Evolutionary conservation across 2,797 vertebrate genomes (phyloP).

Genomic region (Sebastes nivosus): DNA sequence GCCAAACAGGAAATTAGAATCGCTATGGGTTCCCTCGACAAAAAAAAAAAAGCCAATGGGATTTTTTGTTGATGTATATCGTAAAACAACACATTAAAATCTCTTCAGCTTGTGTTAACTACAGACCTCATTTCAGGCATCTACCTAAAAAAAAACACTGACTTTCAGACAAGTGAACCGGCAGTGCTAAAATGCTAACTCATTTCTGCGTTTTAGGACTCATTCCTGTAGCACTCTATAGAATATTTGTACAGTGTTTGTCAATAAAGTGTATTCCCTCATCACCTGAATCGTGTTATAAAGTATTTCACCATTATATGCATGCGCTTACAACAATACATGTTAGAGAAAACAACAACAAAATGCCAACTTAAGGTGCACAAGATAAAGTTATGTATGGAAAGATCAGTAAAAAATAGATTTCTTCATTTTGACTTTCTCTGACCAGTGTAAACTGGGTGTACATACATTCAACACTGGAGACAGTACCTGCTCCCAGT

Average conservation of each 20-base stretch:
- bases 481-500: constrained; percentile 20
- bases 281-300: not conserved
- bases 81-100: too few species aligned
- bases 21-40: too few species aligned
- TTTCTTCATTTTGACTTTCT: not conserved
- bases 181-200: not conserved
- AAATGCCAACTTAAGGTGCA: constrained; percentile 7
- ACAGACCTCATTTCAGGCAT: too few species aligned
- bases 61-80: too few species aligned
- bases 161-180: too few species aligned
- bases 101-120: too few species aligned
- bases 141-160: too few species aligned
- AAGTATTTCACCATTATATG: constrained; percentile 7
- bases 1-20: too few species aligned
- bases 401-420: not conserved
- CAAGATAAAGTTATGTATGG: not conserved
- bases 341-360: not conserved
- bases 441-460: constrained; percentile 8
- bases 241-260: not conserved
- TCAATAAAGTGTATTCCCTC: not conserved
- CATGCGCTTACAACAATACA: not conserved
- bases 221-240: too few species aligned
- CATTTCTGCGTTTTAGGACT: too few species aligned
- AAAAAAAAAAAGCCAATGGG: too few species aligned
- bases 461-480: constrained; percentile 24